Base-by-base conservation (phyloP, 2,113 vertebrate genomes). In the Drymodes brunneopygia region DNA sequence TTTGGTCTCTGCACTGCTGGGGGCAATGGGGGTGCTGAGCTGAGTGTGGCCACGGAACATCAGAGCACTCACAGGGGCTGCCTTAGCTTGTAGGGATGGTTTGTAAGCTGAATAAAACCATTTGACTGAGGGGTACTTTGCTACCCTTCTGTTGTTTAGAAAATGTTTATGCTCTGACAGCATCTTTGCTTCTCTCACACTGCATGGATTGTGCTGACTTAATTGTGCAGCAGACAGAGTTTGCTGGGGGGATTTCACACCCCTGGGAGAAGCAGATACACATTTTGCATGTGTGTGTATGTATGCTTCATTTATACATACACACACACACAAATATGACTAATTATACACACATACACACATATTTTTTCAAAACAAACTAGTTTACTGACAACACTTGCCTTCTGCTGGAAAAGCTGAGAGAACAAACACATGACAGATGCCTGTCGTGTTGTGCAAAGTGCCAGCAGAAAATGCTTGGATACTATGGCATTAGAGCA, bases 381-480 rank as follows among this genome's bases (percentile, higher is more conserved):
- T 45, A 28, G 40, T 95, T 95, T 91, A 81, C 75, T 90, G 88
- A 90, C 71, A 90, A 88, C 90, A 80, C 56, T 94, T 94, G 74
- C 81, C 90, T 87, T 92, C 74, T 93, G 88, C 67, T 80, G 53
- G 35, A 87, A 77, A 95, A 91, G 38, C 84, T 77, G 91, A 93
- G 79, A 94, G 75, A 94, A 95, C 38, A 81, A 94, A 95, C 84
- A 91, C 73, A 81, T 57, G 64, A 88, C 85, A 93, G 90, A 95
- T 77, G 82, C 60, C 48, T 92, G 81, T 95, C 74, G 81, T 4
- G 4, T 24, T 57, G 54, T 70, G 58, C 36, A 64, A 62, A 15
- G 10, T 60, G 77, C 81, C 90, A 95, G 44, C 11, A 92, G 40
- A 93, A 94, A 92, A 88, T 42, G 31, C 31, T 77, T 20, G 31